Conservation (phyloP, 2,797 vertebrate species). For the Microchirus variegatus region DNA sequence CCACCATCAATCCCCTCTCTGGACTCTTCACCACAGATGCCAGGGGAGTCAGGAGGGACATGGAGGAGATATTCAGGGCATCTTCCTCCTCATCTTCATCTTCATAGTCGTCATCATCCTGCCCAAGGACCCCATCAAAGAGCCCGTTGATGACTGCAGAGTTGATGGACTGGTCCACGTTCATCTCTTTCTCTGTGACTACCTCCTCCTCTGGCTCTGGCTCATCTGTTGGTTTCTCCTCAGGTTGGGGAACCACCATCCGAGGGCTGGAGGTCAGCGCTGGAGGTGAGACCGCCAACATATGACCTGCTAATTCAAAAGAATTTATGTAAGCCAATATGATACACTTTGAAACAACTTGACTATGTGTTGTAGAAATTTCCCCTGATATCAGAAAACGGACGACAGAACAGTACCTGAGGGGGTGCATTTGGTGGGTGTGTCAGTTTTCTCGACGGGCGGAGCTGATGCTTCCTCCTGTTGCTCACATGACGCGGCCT, state of each 20-base stretch:
- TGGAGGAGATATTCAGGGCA: constrained; percentile 94
- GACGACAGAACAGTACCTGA: constrained; percentile 48
- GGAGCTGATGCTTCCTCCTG: constrained; percentile 24
- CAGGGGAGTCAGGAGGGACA: constrained; percentile 92
- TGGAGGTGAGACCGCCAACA: constrained; percentile 33
- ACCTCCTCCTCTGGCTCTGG: constrained; percentile 30
- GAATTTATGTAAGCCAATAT: not conserved
- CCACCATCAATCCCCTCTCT: constrained; percentile 81
- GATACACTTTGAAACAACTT: too few species aligned
- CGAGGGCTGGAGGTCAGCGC: constrained; percentile 73
- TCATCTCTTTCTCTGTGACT: constrained; percentile 79
- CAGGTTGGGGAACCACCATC: constrained; percentile 49
- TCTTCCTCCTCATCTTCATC: constrained; percentile 83
- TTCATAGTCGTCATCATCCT: constrained; percentile 73
- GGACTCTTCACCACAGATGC: constrained; percentile 82
- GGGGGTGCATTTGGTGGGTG: not conserved
- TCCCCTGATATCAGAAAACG: too few species aligned
- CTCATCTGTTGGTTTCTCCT: constrained; percentile 46
- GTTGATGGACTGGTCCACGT: constrained; percentile 84
- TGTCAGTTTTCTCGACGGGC: constrained; percentile 10
- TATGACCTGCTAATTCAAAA: constrained; percentile 15
- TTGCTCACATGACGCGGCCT: constrained; percentile 2
- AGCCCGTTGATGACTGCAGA: constrained; percentile 92
- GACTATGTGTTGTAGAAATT: too few species aligned
- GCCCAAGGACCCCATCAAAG: constrained; percentile 87